These are phyloP conservation scores for Scylla paramamosain DNA, from an alignment of 1,140 invertebrate species.

Conservation along the genomic window DNA sequence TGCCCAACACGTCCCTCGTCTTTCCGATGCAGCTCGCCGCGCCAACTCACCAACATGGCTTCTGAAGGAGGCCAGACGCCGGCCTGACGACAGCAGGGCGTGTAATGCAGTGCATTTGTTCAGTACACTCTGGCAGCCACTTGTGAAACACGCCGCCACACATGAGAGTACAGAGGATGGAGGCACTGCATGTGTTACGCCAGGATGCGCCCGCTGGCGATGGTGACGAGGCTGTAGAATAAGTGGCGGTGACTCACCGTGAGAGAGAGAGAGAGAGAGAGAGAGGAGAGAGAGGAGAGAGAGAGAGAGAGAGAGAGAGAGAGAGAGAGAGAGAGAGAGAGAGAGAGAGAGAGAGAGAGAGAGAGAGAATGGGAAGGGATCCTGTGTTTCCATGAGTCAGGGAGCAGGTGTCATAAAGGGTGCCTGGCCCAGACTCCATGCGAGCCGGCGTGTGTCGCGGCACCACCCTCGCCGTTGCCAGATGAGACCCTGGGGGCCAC, in stretches of 20 bases:
- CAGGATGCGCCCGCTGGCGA: background rate
- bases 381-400: too few species aligned
- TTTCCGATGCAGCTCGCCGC: background rate
- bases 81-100: background rate
- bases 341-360: slow-evolving; percentile 47
- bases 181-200: background rate
- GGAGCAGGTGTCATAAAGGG: too few species aligned
- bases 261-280: too few species aligned
- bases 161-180: background rate
- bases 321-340: slow-evolving; percentile 14
- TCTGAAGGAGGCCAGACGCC: background rate
- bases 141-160: too few species aligned
- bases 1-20: background rate
- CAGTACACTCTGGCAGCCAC: background rate
- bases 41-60: too few species aligned
- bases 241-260: background rate
- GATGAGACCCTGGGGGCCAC: too few species aligned
- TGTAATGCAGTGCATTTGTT: background rate
- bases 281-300: too few species aligned
- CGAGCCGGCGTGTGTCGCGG: too few species aligned
- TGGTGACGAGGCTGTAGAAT: background rate
- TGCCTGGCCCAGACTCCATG: too few species aligned
- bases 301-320: background rate
- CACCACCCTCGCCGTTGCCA: too few species aligned
- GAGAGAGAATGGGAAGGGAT: background rate